A percentile compares a stretch with the other conserved stretches of the same genome.
phyloP scores from a whole-genome alignment of 2,113 vertebrate species.

The Myrmecophaga tridactyla region DNA sequence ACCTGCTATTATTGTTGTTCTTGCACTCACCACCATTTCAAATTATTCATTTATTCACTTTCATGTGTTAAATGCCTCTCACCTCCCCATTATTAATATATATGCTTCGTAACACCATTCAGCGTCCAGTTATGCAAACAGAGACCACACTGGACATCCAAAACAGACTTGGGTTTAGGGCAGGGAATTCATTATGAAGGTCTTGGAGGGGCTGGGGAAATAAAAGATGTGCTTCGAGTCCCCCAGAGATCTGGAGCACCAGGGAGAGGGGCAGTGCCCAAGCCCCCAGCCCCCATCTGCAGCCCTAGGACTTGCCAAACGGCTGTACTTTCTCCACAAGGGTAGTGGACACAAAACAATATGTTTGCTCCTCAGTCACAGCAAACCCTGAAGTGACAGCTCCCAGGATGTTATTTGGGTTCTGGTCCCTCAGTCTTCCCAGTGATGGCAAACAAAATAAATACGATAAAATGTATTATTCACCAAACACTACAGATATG shows the following conservation, averaged over 20 bases:
- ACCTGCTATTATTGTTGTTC: background rate
- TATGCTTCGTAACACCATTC: background rate
- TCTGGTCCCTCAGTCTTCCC: background rate
- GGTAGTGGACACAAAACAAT: background rate
- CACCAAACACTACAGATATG: background rate
- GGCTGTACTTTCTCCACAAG: background rate
- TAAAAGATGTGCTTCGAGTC: background rate
- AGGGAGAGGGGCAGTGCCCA: too few relatives aligned
- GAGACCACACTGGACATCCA: background rate
- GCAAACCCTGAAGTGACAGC: background rate
- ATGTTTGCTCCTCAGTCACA: too few relatives aligned
- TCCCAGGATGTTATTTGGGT: background rate
- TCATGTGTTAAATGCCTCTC: background rate
- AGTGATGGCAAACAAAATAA: background rate
- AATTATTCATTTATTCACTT: background rate
- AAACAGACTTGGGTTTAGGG: background rate
- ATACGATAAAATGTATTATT: background rate
- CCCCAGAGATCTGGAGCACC: background rate
- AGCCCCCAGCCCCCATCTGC: background rate
- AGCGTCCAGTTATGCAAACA: background rate
- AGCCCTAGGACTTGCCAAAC: background rate
- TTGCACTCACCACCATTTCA: background rate
- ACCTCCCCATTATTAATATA: background rate
- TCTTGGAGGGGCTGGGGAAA: background rate
- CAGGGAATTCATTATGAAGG: background rate